Evolutionary conservation across 2,888 invertebrate genomes (phyloP), one percentile per base, ranked within the genome.

Genomic region (Perdita meconis): DNA sequence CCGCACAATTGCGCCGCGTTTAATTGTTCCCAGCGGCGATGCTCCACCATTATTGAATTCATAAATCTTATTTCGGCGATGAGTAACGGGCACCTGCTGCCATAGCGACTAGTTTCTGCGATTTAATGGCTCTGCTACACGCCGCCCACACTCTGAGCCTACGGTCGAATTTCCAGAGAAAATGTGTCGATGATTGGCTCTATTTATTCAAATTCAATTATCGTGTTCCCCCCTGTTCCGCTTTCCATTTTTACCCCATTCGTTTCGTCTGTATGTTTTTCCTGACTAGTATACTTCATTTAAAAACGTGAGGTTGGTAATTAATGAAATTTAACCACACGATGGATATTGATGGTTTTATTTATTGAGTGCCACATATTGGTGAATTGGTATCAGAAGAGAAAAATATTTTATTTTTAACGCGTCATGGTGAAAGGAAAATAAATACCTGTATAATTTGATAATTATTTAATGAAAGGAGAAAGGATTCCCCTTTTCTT

Each of bases 1-100:
- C 56, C 47, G 64, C 34, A 42, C 68, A 56, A 78, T 78, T 34
- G 67, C 12, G 50, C 56, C 56, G 56, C 63, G 36, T 70, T 78
- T 70, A 78, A 81, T 78, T 74, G 73, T 74, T 72, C 59, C 51
- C 56, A 19, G 63, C 47, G 81, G 51, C 64, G 65, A 61, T 65
- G 69, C 57, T 8, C 50, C 36, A 56, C 66, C 50, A 66, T 81
- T 81, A 81, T 82, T 81, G 57, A 69, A 79, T 79, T 79, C 67
- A 70, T 73, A 76, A 82, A 81, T 76, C 64, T 79, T 55, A 64
- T 56, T 69, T 51, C 50, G n/a, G 59, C 60, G 55, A 42, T 55
- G 63, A 68, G 51, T 44, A 59, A 71, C 72, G 61, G 22, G 8
- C 42, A 44, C 36, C 56, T 60, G 40, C 53, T 26, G 47, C n/a